Evolutionary conservation across 2,113 vertebrate genomes (phyloP).

Genomic region (Butorides virescens): DNA sequence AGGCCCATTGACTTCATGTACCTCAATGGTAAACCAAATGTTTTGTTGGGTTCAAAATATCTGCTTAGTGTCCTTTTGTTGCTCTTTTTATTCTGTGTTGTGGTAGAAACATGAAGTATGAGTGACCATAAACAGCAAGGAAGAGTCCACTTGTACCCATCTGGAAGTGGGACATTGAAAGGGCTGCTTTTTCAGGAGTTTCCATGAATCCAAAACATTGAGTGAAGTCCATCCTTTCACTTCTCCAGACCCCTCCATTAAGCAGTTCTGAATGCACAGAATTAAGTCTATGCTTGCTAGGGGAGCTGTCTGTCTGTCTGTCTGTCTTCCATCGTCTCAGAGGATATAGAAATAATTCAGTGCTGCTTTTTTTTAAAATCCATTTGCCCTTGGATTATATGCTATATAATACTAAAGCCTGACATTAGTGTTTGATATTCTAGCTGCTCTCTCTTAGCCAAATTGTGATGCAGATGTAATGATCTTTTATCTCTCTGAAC

Average conservation of each 20-base stretch:
- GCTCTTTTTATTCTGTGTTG: neutral
- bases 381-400: neutral
- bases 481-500: neutral
- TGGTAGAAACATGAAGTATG: neutral
- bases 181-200: neutral
- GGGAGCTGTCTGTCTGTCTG: neutral
- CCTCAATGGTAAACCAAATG: neutral
- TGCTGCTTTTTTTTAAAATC: neutral
- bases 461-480: neutral
- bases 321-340: neutral
- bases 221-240: neutral
- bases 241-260: neutral
- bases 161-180: neutral
- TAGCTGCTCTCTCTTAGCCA: neutral
- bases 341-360: neutral
- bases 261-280: neutral
- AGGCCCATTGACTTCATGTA: neutral
- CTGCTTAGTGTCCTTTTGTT: neutral
- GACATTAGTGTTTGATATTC: neutral
- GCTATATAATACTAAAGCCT: neutral
- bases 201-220: neutral
- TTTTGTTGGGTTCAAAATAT: neutral
- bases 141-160: neutral
- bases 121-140: neutral
- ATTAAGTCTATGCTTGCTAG: neutral